Evolutionary conservation across 2,113 vertebrate genomes (phyloP).

Genomic region (Podiceps cristatus): DNA sequence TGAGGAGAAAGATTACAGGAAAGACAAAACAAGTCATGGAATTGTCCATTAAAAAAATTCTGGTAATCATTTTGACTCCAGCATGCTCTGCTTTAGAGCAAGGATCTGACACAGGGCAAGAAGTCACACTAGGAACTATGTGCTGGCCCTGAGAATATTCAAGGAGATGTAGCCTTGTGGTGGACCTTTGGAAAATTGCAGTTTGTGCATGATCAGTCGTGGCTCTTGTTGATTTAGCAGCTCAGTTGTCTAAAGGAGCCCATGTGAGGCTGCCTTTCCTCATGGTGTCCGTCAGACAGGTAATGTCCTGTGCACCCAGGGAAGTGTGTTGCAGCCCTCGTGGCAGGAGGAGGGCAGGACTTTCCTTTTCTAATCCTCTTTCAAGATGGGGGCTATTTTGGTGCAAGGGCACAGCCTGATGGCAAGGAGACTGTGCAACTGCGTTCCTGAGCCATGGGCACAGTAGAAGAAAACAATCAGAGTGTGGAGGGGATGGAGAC

Average conservation of each 20-base stretch:
- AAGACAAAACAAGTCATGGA: neutral
- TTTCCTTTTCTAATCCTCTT: neutral
- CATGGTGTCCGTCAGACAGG: neutral
- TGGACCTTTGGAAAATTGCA: neutral
- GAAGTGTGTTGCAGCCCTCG: neutral
- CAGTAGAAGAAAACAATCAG: neutral
- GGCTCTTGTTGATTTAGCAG: neutral
- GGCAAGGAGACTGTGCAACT: neutral
- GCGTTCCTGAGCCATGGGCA: neutral
- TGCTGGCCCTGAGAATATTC: neutral
- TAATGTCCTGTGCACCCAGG: neutral
- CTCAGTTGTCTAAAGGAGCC: neutral
- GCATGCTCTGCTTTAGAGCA: neutral
- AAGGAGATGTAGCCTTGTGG: neutral
- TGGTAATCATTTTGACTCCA: neutral
- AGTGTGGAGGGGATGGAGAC: neutral
- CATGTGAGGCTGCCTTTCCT: neutral
- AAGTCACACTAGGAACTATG: neutral
- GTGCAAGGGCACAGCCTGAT: neutral
- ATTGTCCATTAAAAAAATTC: conserved; percentile 10
- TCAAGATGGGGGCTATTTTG: neutral
- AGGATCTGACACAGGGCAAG: neutral
- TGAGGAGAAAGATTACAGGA: conserved; percentile 20
- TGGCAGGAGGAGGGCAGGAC: neutral
- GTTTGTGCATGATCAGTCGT: neutral